Percentiles rank a stretch among this genome's conserved stretches.
Conservation (phyloP, 2,113 vertebrate species). For the Accipiter cooperii region DNA sequence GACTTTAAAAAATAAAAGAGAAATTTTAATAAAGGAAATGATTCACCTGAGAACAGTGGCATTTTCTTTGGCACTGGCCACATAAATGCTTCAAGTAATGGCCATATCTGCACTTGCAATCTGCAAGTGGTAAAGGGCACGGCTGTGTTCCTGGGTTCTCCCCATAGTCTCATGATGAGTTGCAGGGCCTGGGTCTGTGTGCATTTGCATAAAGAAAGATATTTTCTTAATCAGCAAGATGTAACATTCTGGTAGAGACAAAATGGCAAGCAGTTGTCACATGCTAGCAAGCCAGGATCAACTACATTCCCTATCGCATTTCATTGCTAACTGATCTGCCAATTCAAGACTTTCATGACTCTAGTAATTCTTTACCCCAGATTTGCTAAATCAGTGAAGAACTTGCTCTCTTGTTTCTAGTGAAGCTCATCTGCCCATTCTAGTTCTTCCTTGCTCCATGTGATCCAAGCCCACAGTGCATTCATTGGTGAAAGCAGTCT, state of each 20-base stretch:
- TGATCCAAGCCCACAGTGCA: not conserved
- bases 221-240: not conserved
- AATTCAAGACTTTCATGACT: not conserved
- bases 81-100: not conserved
- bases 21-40: not conserved
- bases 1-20: not conserved
- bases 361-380: not conserved
- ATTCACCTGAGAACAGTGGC: not conserved
- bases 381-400: not conserved
- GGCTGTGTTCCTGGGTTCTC: not conserved
- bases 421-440: not conserved
- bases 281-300: not conserved
- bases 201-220: not conserved
- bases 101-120: not conserved
- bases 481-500: not conserved
- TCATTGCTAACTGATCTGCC: not conserved
- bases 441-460: not conserved
- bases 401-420: not conserved
- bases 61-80: conserved; percentile 21
- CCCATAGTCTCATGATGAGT: not conserved
- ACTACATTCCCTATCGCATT: not conserved
- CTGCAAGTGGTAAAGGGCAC: not conserved
- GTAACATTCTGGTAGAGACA: not conserved
- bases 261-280: not conserved
- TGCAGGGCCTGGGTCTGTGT: not conserved